Base-by-base conservation (phyloP, 2,113 vertebrate species). In the Amphiprion ocellaris region DNA sequence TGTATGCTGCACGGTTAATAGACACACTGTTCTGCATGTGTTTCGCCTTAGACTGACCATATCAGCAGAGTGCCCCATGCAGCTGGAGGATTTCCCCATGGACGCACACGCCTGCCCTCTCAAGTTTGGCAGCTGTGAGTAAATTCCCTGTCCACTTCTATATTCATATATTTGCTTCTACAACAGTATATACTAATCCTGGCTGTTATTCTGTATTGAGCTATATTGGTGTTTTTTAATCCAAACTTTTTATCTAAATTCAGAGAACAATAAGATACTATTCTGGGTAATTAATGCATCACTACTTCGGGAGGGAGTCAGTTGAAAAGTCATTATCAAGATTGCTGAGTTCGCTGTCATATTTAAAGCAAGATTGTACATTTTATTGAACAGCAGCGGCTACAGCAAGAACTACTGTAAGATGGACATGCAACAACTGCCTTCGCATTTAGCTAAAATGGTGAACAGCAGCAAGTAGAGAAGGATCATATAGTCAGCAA, bases 1-100 rank as follows among this genome's bases (percentile, higher is more conserved):
- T 24, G 17, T 3, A 30, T 30, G 9, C 5, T 30, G 21, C 10
- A 50, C 21, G 2, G 4, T 23, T 52, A 55, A 69, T 54, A 10
- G 3, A n/a, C 58, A 14, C 53, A 16, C 21, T 21, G 1, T 11
- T 0, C 49, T 79, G 8, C 5, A 3, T 85, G 44, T 81, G n/a
- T 83, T 89, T 67, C 82, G 21, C 88, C 83, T 65, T 26, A 98
- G 97, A 81, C 81, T 98, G 84, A 98, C 97, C 5, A 98, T 98
- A 78, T 96, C 97, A 12, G 97, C 97, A 0, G 97, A 98, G 74
- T 98, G 97, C 58, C 97, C 97, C 66, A 98, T 98, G 97, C 97
- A 98, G 80, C 92, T 98, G 89, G 97, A 98, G 90, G 96, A 98
- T 78, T 98, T 98, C 90, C 97, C 97, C 4, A 98, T 98, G 97